Evolutionary conservation across 2,113 vertebrate species (phyloP).

Genomic region (Speoplatyrhinus poulsoni): DNA sequence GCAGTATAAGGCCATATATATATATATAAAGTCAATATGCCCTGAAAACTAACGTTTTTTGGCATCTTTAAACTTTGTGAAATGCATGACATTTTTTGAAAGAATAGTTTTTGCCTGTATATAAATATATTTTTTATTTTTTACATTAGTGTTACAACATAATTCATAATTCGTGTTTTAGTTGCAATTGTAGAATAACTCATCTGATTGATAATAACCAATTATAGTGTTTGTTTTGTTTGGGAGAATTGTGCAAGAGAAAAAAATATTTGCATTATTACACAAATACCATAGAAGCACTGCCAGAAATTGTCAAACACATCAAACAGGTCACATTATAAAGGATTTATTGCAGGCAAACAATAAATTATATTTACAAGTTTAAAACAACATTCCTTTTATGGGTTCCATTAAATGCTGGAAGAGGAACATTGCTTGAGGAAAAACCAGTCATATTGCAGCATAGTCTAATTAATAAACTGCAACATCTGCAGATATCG

Average conservation of each 20-base stretch:
- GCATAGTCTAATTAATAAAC: background rate
- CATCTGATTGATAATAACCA: too few relatives aligned
- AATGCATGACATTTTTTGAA: too few relatives aligned
- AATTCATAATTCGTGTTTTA: too few relatives aligned
- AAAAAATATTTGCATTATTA: too few relatives aligned
- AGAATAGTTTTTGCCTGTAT: too few relatives aligned
- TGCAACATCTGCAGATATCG: constrained; percentile 19
- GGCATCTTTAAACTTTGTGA: too few relatives aligned
- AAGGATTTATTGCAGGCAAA: constrained; percentile 93
- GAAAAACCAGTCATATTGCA: constrained; percentile 18
- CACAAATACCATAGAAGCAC: background rate
- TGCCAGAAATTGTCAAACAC: background rate
- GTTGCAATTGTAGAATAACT: too few relatives aligned
- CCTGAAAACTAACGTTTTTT: too few relatives aligned
- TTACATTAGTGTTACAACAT: too few relatives aligned
- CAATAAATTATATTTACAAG: constrained; percentile 92
- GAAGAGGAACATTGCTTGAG: constrained; percentile 55
- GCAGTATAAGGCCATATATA: background rate
- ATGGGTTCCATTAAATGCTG: constrained; percentile 49
- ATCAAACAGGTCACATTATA: constrained; percentile 54
- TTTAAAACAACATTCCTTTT: constrained; percentile 75
- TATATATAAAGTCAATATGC: background rate
- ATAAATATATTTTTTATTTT: too few relatives aligned
- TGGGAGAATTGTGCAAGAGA: too few relatives aligned
- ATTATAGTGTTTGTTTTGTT: too few relatives aligned